Conservation (phyloP, 2,113 vertebrate genomes). For the Prionailurus viverrinus region DNA sequence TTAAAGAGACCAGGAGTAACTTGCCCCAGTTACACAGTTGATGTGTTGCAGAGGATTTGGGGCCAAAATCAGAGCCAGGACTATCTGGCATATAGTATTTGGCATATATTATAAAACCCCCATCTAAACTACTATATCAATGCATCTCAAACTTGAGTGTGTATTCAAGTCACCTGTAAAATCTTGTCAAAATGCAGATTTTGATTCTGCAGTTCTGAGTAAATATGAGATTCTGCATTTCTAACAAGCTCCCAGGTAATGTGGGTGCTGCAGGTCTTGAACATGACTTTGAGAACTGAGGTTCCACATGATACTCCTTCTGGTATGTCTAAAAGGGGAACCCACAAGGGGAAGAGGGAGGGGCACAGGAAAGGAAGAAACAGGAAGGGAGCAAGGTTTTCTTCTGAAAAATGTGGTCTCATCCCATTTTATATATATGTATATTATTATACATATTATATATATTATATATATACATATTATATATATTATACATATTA, state of each 20-base stretch:
- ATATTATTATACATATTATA: no score
- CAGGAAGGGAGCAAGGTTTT: not conserved
- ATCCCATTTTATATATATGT: not conserved
- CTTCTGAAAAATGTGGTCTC: not conserved
- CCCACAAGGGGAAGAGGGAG: not conserved
- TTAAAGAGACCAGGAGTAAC: not conserved
- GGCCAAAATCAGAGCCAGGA: not conserved
- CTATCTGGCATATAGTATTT: not conserved
- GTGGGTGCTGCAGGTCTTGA: rapidly evolving
- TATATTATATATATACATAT: no score
- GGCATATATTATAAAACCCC: not conserved
- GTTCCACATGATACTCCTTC: not conserved
- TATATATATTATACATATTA: no score
- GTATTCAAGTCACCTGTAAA: not conserved
- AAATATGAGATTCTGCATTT: not conserved
- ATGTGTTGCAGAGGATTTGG: not conserved
- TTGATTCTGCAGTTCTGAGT: not conserved
- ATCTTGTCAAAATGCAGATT: not conserved
- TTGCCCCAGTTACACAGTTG: not conserved
- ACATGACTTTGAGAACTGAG: not conserved
- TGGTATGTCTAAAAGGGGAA: not conserved
- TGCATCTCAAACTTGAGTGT: not conserved
- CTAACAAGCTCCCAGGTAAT: not conserved
- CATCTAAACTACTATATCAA: not conserved
- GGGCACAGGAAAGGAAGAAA: not conserved